Conservation (phyloP, 2,888 invertebrate species). For the Eurytoma adleriae region DNA sequence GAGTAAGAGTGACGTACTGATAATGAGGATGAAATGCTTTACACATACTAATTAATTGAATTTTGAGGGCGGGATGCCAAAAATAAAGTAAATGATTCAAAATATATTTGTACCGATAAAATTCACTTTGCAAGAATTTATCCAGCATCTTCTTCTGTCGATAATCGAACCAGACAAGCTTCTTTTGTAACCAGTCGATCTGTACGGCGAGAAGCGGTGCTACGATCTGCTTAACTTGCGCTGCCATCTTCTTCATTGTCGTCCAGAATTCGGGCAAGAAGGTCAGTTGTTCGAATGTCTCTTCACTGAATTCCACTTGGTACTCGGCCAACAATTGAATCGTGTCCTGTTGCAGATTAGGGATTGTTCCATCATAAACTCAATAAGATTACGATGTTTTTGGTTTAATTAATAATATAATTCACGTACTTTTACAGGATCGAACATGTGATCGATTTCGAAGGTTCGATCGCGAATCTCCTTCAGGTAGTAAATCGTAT, state of each 20-base stretch:
- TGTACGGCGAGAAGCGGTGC: slow-evolving; percentile 93
- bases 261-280: slow-evolving; percentile 93
- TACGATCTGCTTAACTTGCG: slow-evolving; percentile 89
- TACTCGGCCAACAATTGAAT: slow-evolving; percentile 90
- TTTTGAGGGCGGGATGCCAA: too few species aligned
- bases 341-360: slow-evolving; percentile 78
- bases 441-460: slow-evolving; percentile 92
- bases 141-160: slow-evolving; percentile 87
- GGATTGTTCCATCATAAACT: neutral
- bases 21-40: too few species aligned
- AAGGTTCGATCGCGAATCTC: slow-evolving; percentile 87
- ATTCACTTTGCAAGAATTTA: slow-evolving; percentile 80
- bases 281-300: slow-evolving; percentile 79
- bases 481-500: slow-evolving; percentile 89
- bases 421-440: slow-evolving; percentile 81
- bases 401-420: neutral
- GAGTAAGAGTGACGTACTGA: too few species aligned
- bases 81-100: neutral
- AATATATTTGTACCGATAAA: slow-evolving; percentile 74
- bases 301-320: slow-evolving; percentile 91
- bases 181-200: slow-evolving; percentile 90
- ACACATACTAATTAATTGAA: too few species aligned
- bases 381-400: neutral
- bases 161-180: slow-evolving; percentile 88
- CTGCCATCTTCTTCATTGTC: slow-evolving; percentile 88